Base-by-base conservation (phyloP, 2,888 invertebrate genomes). In the Epirrhoe tristata region DNA sequence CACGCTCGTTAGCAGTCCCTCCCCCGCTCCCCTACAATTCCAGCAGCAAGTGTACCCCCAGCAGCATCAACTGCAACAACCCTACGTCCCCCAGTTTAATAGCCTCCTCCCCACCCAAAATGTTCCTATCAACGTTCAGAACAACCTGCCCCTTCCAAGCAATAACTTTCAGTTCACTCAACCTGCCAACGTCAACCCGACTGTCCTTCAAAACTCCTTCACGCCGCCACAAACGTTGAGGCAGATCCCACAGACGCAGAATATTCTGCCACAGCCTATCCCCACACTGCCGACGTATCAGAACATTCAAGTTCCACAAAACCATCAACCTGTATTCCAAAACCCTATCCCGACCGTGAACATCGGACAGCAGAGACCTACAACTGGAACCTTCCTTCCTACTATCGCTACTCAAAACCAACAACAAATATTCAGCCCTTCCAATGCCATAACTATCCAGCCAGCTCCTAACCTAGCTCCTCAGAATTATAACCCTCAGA, bases 381-480 rank as follows among this genome's bases (percentile, higher is more conserved):
- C 90, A 0, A 87, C 91, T 67, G 77, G 87, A 14, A 85, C 88
- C 43, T 93, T 93, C 69, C 76, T 91, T 3, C 93, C 93, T 0
- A 91, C 92, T 10, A 67, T 92, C 39, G 82, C 87, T 0, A 73
- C 76, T 10, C 84, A 85, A 72, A 87, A 81, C 70, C 89, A 88
- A 71, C 85, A 81, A 57, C 68, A 68, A 52, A 80, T 83, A 53
- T 91, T 88, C 73, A 89, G 80, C 63, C 88, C 85, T 63, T 87
- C 91, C 3, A 92, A 84, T 66, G 92, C 93, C 5, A 91, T 93
- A 51, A 89, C 91, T 17, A 91, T 92, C 58, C 93, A 93, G 72
- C 90, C 92, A 8, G 92, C 93, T 48, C 93, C 93, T 6, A 93
- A 93, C 69, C 87, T 93, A 80, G 87, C 83, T 8, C 91, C 88